phyloP scores from a whole-genome alignment of 1,140 invertebrate species.

The Trachymyrmex septentrionalis region DNA sequence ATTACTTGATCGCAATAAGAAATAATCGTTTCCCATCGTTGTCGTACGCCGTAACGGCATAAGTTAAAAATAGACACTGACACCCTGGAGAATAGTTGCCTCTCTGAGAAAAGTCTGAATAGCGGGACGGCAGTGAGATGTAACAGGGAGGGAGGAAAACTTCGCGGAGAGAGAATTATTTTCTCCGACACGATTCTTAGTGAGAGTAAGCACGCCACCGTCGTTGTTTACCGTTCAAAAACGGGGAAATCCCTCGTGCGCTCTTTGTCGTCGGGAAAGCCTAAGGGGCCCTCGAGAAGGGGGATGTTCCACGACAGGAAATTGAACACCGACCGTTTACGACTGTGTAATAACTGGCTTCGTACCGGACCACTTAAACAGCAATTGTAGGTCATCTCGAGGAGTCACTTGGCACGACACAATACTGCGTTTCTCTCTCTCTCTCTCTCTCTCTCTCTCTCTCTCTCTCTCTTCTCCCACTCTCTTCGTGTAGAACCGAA shows the following conservation, averaged over 20 bases:
- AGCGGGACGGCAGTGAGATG: neutral
- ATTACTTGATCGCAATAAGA: conserved; percentile 36
- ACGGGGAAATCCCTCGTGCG: neutral
- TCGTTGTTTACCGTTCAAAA: conserved; percentile 13
- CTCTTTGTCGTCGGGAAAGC: conserved; percentile 7
- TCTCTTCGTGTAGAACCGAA: conserved; percentile 2
- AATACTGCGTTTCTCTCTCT: conserved; percentile 19
- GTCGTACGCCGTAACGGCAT: neutral
- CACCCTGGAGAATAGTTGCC: neutral
- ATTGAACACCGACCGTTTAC: conserved; percentile 59
- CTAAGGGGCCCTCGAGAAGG: neutral
- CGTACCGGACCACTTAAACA: conserved; percentile 54
- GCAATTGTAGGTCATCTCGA: conserved; percentile 60
- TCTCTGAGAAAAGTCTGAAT: conserved; percentile 19
- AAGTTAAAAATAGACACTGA: conserved; percentile 37
- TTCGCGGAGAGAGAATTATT: neutral
- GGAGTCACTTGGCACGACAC: conserved; percentile 51
- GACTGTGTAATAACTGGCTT: conserved; percentile 54
- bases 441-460: neutral
- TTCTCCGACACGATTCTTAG: neutral
- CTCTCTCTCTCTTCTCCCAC: no score
- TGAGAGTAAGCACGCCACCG: neutral
- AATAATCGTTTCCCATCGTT: neutral
- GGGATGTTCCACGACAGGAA: conserved; percentile 41
- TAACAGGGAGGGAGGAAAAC: conserved; percentile 3